These are phyloP conservation scores for Tyto alba DNA, from an alignment of 2,113 vertebrate species.

Conservation along the genomic window DNA sequence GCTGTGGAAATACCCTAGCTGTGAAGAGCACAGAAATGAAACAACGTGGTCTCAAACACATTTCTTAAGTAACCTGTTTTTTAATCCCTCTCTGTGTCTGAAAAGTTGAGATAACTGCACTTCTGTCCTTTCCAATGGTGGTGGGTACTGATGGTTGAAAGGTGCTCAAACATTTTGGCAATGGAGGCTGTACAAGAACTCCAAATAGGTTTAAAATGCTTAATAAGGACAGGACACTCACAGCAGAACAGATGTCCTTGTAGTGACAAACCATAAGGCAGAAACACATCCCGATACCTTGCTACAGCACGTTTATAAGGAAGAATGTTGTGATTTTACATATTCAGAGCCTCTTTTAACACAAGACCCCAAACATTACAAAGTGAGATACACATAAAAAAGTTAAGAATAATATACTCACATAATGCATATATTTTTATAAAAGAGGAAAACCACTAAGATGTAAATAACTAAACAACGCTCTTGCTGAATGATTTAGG, in stretches of 20 bases:
- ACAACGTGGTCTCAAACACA: not conserved
- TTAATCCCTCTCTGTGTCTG: not conserved
- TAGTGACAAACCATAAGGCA: not conserved
- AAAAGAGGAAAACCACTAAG: not conserved
- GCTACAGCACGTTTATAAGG: not conserved
- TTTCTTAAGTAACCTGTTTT: not conserved
- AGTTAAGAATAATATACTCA: not conserved
- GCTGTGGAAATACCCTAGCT: not conserved
- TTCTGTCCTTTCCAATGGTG: not conserved
- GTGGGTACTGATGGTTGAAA: not conserved
- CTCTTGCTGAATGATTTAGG: not conserved
- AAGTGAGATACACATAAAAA: not conserved
- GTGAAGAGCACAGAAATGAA: not conserved
- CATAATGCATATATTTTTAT: not conserved
- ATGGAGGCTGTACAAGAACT: not conserved
- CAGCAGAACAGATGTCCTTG: not conserved
- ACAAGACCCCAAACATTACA: not conserved
- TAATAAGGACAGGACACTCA: not conserved
- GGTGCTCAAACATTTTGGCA: not conserved
- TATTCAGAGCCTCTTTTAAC: not conserved
- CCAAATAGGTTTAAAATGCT: not conserved
- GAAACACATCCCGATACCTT: not conserved
- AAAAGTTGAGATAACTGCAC: not conserved
- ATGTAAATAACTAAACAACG: not conserved
- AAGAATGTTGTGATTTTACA: not conserved